Base-by-base conservation (phyloP, 1,140 invertebrate genomes). In the Drosophila tristis region DNA sequence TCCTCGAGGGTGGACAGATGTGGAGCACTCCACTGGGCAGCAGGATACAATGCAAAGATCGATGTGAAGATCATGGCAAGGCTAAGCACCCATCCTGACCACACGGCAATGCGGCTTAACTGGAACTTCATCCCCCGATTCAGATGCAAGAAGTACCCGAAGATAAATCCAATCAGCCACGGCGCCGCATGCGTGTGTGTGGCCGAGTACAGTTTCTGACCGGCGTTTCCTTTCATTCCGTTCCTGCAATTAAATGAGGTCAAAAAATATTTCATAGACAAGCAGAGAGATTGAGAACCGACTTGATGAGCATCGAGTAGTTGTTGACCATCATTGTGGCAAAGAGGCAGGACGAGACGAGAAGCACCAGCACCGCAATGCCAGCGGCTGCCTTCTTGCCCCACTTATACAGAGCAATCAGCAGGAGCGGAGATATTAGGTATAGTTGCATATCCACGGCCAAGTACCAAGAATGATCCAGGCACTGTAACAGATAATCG, bases 381-480 rank as follows among this genome's bases (percentile, higher is more conserved):
- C 50, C 72, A 35, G 50, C 60, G 0, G 77, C 73, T 0, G 64
- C 72, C 51, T 61, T 82, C 45, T 72, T 82, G n/a, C 93, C 92
- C 93, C 94, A 95, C 57, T 93, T 94, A 93, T 94, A 95, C 13
- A 96, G 80, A 6, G 93, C 93, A 80, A 94, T 95, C 57, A 97
- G 93, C 56, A 97, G 93, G n/a, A 96, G 90, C 1, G 96, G 95
- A 1, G 96, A 95, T 4, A 97, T 84, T 53, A 96, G 92, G 90
- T 97, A 97, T 45, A 97, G 93, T 87, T 97, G 96, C 71, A 96
- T 96, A 82, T 98, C 97, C 53, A 96, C 96, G 1, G 96, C 95
- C 50, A 98, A 92, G 82, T 97, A 98, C 97, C 97, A 98, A 0
- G 96, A 95, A 93, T 96, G 96, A 66, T 96, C 96, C 94, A 98